These are phyloP conservation scores for Shargacucullia verbasci DNA, from an alignment of 2,888 invertebrate genomes.

Conservation along the genomic window DNA sequence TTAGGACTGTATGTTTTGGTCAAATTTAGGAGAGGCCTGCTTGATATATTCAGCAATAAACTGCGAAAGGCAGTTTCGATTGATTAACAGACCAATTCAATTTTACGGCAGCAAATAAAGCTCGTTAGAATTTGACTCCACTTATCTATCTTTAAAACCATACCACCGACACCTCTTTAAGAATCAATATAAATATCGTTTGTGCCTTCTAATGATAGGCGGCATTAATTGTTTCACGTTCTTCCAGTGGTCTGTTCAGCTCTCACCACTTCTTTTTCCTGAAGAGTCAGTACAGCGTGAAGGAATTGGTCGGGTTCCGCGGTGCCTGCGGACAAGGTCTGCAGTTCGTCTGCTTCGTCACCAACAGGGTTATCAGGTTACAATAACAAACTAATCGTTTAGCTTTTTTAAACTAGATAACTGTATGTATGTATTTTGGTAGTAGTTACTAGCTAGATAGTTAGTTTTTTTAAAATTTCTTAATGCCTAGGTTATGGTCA, in stretches of 20 bases:
- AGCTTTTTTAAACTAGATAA: background rate
- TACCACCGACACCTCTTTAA: background rate
- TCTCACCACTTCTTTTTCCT: slow-evolving; percentile 90
- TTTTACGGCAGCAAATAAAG: background rate
- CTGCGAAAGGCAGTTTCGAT: no score
- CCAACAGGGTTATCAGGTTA: slow-evolving; percentile 89
- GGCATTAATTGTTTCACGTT: background rate
- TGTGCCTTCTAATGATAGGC: no score
- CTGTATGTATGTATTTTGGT: no score
- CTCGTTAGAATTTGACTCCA: no score
- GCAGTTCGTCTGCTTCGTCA: slow-evolving; percentile 86
- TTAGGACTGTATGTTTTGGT: no score
- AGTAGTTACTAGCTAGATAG: background rate
- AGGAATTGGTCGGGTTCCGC: slow-evolving; percentile 81
- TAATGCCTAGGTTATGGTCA: no score
- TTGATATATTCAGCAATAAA: no score
- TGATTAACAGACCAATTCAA: background rate
- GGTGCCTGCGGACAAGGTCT: slow-evolving; percentile 83
- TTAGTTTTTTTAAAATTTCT: background rate
- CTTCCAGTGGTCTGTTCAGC: slow-evolving; percentile 89
- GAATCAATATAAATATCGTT: no score
- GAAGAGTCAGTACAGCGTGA: slow-evolving; percentile 82
- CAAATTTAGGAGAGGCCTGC: no score
- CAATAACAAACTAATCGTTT: slow-evolving; percentile 6
- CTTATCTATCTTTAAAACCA: background rate